Conservation (phyloP, 2,888 invertebrate species). For the Drosophila kuntzei region DNA sequence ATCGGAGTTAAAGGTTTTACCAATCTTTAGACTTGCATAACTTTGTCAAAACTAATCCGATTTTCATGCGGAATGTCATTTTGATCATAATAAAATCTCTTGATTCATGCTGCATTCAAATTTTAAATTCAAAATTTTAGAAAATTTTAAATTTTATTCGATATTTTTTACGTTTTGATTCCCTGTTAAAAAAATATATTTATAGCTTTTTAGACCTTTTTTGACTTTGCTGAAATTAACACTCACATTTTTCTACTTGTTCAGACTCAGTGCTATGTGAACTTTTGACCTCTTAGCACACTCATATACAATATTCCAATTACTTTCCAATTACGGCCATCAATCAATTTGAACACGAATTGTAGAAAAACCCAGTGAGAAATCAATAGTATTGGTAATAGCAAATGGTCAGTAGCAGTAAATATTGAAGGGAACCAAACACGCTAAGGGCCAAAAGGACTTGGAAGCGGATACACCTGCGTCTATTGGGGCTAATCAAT, state of each 20-base stretch:
- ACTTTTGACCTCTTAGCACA: conserved; percentile 32
- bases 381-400: conserved; percentile 45
- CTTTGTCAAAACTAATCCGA: not conserved
- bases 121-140: too few species aligned
- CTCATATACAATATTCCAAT: conserved; percentile 20
- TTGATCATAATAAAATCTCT: not conserved
- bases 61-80: not conserved
- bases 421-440: conserved; percentile 1
- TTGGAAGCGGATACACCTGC: conserved; percentile 45
- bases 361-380: conserved; percentile 10
- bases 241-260: not conserved
- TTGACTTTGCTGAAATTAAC: not conserved
- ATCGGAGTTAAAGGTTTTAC: too few species aligned
- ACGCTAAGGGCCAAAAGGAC: conserved; percentile 40
- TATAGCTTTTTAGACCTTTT: not conserved
- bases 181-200: not conserved
- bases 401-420: not conserved
- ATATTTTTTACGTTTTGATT: not conserved
- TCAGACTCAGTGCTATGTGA: conserved; percentile 5
- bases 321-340: conserved; percentile 61
- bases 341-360: conserved; percentile 59
- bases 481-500: conserved; percentile 66
- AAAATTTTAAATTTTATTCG: not conserved
- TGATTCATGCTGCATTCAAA: not conserved
- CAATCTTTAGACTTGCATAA: not conserved